phyloP scores from a whole-genome alignment of 2,113 vertebrate genomes.

The Oostethus manadensis region DNA sequence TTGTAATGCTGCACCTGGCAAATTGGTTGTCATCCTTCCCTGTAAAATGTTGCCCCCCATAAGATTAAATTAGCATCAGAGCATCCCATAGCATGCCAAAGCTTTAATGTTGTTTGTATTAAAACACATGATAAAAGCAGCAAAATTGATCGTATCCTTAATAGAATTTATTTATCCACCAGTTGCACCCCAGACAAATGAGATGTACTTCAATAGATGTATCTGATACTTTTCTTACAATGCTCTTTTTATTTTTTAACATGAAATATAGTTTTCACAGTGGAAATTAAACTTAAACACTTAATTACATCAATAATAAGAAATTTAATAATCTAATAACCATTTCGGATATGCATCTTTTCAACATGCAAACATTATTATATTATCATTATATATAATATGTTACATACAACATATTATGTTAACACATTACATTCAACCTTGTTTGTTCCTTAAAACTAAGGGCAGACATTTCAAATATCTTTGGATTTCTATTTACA shows the following conservation, averaged over 20 bases:
- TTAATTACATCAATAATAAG: slow-evolving; percentile 37
- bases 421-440: slow-evolving; percentile 54
- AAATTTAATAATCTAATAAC: slow-evolving; percentile 34
- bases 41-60: background rate
- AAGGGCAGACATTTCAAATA: slow-evolving; percentile 3
- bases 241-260: slow-evolving; percentile 18
- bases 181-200: slow-evolving; percentile 32
- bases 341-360: slow-evolving; percentile 10
- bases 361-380: slow-evolving; percentile 27
- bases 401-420: no score
- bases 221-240: slow-evolving; percentile 35
- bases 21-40: no score
- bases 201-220: background rate
- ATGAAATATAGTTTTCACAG: slow-evolving; percentile 49
- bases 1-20: no score
- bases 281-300: slow-evolving; percentile 51
- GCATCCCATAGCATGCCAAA: no score
- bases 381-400: no score
- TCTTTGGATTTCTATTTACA: slow-evolving; percentile 2
- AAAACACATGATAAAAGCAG: background rate
- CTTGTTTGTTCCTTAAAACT: slow-evolving; percentile 35
- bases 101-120: background rate
- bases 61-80: no score
- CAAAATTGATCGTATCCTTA: slow-evolving; percentile 6
- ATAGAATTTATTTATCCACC: slow-evolving; percentile 39